Evolutionary conservation across 2,113 vertebrate genomes (phyloP).

Genomic region (Phycodurus eques): DNA sequence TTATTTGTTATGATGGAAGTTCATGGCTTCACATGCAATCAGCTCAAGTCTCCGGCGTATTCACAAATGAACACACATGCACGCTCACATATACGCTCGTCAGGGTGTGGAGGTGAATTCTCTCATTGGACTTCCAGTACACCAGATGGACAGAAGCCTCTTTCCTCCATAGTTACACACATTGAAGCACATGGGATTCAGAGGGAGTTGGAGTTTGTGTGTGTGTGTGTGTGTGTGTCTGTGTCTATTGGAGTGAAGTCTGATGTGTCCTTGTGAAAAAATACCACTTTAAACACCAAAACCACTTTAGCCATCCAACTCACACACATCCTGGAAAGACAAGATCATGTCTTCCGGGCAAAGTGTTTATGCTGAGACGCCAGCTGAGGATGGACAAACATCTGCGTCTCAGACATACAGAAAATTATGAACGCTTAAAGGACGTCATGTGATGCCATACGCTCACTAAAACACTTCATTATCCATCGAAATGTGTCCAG

Average conservation of each 20-base stretch:
- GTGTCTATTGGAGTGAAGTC: conserved; percentile 53
- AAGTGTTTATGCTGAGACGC: conserved; percentile 15
- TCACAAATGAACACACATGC: conserved; percentile 16
- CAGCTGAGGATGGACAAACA: conserved; percentile 51
- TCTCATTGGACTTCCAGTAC: conserved; percentile 69
- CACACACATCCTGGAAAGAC: conserved; percentile 19
- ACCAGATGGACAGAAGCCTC: conserved; percentile 72
- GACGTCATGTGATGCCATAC: conserved; percentile 41
- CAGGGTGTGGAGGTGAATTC: conserved; percentile 39
- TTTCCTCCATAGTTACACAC: conserved; percentile 44
- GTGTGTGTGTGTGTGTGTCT: background rate
- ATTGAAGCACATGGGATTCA: conserved; percentile 49
- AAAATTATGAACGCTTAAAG: conserved; percentile 22
- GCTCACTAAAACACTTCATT: conserved; percentile 12
- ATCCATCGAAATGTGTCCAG: no score
- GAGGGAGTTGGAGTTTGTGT: conserved; percentile 32
- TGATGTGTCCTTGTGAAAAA: conserved; percentile 34
- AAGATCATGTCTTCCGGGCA: conserved; percentile 25
- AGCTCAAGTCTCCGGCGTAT: background rate
- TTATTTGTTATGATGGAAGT: background rate
- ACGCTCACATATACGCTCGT: background rate
- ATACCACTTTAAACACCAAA: background rate
- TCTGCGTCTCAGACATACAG: conserved; percentile 47
- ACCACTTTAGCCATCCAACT: conserved; percentile 2
- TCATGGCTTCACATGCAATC: conserved; percentile 11